Evolutionary conservation across 2,888 invertebrate genomes (phyloP), one percentile per base, ranked within the genome.

Genomic region (Polydrusus pterygomalis): DNA sequence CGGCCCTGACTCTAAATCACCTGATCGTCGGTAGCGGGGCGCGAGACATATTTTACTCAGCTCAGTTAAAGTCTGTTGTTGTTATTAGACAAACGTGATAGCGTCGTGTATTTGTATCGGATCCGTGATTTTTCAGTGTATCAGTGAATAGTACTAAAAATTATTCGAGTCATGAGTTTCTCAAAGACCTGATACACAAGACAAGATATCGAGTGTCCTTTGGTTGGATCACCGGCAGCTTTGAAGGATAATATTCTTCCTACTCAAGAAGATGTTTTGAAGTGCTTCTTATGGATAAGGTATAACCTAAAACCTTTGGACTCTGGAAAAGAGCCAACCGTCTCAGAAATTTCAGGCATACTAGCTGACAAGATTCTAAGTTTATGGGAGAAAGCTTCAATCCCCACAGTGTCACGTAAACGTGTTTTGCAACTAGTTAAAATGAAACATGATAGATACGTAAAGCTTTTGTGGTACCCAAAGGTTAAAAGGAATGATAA

Each of bases 341-440:
- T n/a, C n/a, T n/a, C n/a, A n/a, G n/a, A n/a, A n/a, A n/a, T n/a
- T 67, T 67, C 49, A 13, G 25, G 20, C 51, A 67, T 67, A 51
- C 67, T 67, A n/a, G 47, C 25, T 67, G 67, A 49, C 47, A 67
- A 67, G 67, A 67, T 67, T 10, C 47, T 67, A 67, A 20, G 49
- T 67, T 67, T 49, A 49, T 67, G 49, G 67, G 67, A 49, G 67
- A 49, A 67, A 67, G 67, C 67, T 25, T 49, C 67, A 67, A 67
- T 67, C 30, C 49, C 67, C 49, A 49, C 51, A 67, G 67, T 67
- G n/a, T 49, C 25, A 67, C 67, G 49, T 67, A 67, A 67, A 67
- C 67, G 67, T 67, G 67, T 67, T 47, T 67, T 67, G 49, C 67
- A 67, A 67, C 67, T 67, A 8, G 15, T 67, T 38, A 67, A 47